These are phyloP conservation scores for Corydoras maculifer DNA, from an alignment of 2,113 vertebrate genomes.

Conservation along the genomic window DNA sequence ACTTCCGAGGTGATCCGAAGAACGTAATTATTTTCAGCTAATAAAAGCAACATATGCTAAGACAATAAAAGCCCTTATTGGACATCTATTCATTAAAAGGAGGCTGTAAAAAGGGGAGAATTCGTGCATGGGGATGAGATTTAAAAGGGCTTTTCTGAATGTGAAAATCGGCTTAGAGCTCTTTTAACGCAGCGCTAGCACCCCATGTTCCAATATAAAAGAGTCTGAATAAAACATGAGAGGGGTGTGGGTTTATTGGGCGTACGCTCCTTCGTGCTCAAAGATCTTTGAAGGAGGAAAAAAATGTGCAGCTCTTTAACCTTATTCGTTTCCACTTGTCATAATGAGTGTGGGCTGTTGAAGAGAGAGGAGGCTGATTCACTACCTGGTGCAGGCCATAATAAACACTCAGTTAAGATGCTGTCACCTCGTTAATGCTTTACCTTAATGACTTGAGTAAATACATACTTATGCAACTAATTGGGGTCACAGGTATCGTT, in stretches of 20 bases:
- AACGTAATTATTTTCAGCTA: slow-evolving; percentile 99
- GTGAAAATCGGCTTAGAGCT: slow-evolving; percentile 64
- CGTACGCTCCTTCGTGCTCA: slow-evolving; percentile 56
- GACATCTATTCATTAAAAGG: slow-evolving; percentile 86
- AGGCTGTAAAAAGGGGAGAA: slow-evolving; percentile 71
- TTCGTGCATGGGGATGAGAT: slow-evolving; percentile 66
- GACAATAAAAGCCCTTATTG: slow-evolving; percentile 99
- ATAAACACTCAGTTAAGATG: not conserved
- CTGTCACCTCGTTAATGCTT: no score
- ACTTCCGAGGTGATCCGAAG: slow-evolving; percentile 96
- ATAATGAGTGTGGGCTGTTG: slow-evolving; percentile 36
- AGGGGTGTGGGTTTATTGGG: slow-evolving; percentile 67
- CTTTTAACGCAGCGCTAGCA: slow-evolving; percentile 61
- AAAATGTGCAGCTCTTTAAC: slow-evolving; percentile 47
- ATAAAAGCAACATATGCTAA: slow-evolving; percentile 99
- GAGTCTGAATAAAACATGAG: slow-evolving; percentile 71
- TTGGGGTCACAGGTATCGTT: no score
- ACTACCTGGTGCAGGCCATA: slow-evolving; percentile 26
- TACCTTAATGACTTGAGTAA: no score
- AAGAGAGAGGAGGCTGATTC: slow-evolving; percentile 26
- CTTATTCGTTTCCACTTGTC: slow-evolving; percentile 41
- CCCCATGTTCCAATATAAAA: slow-evolving; percentile 65
- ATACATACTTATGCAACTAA: no score
- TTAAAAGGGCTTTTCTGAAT: slow-evolving; percentile 67
- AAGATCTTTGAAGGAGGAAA: slow-evolving; percentile 57